Percentiles rank a stretch among this genome's conserved stretches.
phyloP scores from a whole-genome alignment of 2,113 vertebrate genomes.

The Boulengeromyrus knoepffleri region DNA sequence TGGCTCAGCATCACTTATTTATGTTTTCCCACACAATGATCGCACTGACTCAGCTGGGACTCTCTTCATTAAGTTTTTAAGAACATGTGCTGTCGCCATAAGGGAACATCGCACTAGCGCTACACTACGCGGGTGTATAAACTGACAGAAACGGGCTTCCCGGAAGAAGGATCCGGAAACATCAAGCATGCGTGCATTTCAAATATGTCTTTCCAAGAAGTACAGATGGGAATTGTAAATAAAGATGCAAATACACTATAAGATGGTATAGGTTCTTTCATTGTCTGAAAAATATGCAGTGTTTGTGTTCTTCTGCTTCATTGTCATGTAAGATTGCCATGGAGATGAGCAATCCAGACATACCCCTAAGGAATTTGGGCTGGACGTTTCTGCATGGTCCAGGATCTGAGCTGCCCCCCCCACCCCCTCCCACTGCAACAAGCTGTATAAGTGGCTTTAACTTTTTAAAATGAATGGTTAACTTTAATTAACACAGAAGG shows the following conservation, averaged over 20 bases:
- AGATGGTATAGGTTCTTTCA: conserved; percentile 5
- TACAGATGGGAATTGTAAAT: conserved; percentile 28
- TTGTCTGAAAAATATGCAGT: not conserved
- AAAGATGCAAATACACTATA: conserved; percentile 42
- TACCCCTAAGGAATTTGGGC: not conserved
- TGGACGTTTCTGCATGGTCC: not conserved
- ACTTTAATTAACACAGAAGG: not conserved
- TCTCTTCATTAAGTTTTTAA: conserved; percentile 23
- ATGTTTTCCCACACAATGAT: conserved; percentile 30
- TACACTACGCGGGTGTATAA: not conserved
- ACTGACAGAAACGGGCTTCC: not conserved
- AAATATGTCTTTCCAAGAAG: not conserved
- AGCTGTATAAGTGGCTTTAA: not conserved
- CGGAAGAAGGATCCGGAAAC: conserved; percentile 32
- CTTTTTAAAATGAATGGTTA: not conserved
- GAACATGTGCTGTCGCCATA: conserved; percentile 34
- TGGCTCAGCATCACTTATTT: conserved; percentile 39
- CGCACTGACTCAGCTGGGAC: conserved; percentile 25
- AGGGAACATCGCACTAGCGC: conserved; percentile 33
- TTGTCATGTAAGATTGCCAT: not conserved
- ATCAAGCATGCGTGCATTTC: not conserved
- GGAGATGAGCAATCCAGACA: not conserved
- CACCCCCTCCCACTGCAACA: not conserved
- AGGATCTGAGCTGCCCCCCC: not conserved
- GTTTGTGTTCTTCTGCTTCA: not conserved